Evolutionary conservation across 2,797 vertebrate genomes (phyloP).

Genomic region (Anguilla pacifica): DNA sequence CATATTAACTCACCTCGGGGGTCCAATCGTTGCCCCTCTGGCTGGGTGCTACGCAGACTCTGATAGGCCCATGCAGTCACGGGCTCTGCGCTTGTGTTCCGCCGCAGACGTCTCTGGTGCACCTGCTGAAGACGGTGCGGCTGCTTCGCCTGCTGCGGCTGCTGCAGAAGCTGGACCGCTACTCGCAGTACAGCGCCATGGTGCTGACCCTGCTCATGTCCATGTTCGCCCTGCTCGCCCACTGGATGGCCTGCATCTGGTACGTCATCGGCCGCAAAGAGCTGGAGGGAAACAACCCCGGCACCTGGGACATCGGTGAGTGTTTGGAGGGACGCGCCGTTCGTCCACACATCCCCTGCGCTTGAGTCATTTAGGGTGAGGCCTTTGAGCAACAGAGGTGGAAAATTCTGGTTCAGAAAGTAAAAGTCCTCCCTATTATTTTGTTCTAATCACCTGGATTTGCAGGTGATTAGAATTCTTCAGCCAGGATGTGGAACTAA

Average conservation of each 20-base stretch:
- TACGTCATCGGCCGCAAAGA: constrained; percentile 90
- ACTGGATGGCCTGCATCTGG: constrained; percentile 97
- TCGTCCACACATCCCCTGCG: neutral
- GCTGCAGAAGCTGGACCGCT: constrained; percentile 94
- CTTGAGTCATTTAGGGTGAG: neutral
- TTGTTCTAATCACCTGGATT: too few species aligned
- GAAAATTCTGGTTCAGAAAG: too few species aligned
- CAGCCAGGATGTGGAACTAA: too few species aligned
- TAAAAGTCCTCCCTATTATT: too few species aligned
- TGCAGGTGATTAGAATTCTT: too few species aligned
- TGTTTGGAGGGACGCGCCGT: neutral
- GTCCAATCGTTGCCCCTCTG: neutral
- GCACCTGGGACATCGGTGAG: constrained; percentile 93
- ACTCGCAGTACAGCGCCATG: constrained; percentile 97
- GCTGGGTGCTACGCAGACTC: neutral
- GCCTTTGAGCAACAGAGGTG: too few species aligned
- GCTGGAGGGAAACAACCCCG: constrained; percentile 80
- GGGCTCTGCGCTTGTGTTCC: neutral
- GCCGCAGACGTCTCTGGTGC: constrained; percentile 88
- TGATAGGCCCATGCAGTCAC: neutral
- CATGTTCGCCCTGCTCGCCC: constrained; percentile 89
- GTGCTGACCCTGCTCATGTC: constrained; percentile 93
- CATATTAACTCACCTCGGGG: neutral
- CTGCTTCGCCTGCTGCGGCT: constrained; percentile 89
- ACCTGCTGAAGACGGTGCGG: constrained; percentile 92